Percentiles rank a stretch among this genome's conserved stretches.
phyloP scores from a whole-genome alignment of 2,888 invertebrate genomes.

The Drosophila maculinotata region DNA sequence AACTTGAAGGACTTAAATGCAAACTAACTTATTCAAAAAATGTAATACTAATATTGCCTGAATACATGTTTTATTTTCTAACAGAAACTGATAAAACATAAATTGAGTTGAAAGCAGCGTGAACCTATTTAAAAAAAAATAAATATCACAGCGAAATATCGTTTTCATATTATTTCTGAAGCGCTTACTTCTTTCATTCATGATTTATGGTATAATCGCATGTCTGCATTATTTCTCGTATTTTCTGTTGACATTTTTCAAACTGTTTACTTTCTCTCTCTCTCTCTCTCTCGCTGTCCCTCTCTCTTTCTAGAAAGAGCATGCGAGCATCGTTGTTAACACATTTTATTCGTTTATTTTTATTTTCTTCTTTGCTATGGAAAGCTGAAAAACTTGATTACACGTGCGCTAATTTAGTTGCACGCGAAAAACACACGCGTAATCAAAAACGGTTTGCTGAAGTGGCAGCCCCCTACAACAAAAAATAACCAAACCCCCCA shows the following conservation, averaged over 20 bases:
- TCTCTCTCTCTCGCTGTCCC: not conserved
- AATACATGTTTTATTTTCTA: too few relatives aligned
- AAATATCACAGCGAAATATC: slow-evolving; percentile 6
- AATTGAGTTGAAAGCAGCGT: not conserved
- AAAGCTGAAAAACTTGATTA: slow-evolving; percentile 69
- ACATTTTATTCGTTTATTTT: slow-evolving; percentile 29
- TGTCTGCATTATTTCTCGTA: slow-evolving; percentile 28
- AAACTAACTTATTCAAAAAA: too few relatives aligned
- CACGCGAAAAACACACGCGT: slow-evolving; percentile 77
- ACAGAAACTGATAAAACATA: too few relatives aligned
- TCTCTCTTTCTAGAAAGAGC: slow-evolving; percentile 1
- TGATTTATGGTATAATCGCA: slow-evolving; percentile 43
- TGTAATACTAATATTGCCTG: too few relatives aligned
- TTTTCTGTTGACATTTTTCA: slow-evolving; percentile 42
- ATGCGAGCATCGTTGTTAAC: slow-evolving; percentile 41
- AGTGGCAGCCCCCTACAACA: slow-evolving; percentile 55
- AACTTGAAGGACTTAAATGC: too few relatives aligned
- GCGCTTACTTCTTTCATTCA: not conserved
- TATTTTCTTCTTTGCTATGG: slow-evolving; percentile 32
- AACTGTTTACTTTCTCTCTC: slow-evolving; percentile 24
- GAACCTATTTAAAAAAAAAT: not conserved
- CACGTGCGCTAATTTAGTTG: slow-evolving; percentile 77
- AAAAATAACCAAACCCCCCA: not conserved
- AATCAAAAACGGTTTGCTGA: slow-evolving; percentile 74
- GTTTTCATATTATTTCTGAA: slow-evolving; percentile 4